Conservation (phyloP, 2,113 vertebrate genomes). For the Microcebus ravelobensis region DNA sequence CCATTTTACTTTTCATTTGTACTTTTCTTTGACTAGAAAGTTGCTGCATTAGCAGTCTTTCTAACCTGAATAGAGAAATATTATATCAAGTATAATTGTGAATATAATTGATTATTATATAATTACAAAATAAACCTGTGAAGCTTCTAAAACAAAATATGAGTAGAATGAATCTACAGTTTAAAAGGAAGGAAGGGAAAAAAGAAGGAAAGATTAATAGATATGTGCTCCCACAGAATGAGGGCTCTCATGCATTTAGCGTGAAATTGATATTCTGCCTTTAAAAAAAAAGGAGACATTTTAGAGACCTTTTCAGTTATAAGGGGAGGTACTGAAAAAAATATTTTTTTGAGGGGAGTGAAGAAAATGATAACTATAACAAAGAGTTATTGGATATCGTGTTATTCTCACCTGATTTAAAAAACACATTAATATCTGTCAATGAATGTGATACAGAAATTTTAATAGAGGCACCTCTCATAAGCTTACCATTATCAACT, state of each 20-base stretch:
- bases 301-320: conserved; percentile 68
- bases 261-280: conserved; percentile 72
- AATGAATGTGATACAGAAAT: background rate
- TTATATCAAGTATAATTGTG: conserved; percentile 14
- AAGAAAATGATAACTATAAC: conserved; percentile 43
- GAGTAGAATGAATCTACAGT: conserved; percentile 25
- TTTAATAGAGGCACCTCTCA: background rate
- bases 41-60: conserved; percentile 36
- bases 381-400: conserved; percentile 34
- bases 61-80: conserved; percentile 45
- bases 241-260: conserved; percentile 63
- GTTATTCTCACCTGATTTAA: conserved; percentile 26
- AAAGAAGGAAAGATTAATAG: conserved; percentile 58
- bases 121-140: conserved; percentile 41
- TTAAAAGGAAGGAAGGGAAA: conserved; percentile 26
- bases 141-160: conserved; percentile 12
- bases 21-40: background rate
- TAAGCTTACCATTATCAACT: background rate
- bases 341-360: background rate
- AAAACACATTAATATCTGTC: conserved; percentile 19
- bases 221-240: conserved; percentile 57
- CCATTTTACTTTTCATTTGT: background rate
- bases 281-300: conserved; percentile 74
- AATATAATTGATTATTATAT: conserved; percentile 48
- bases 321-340: conserved; percentile 33